A percentile compares a stretch with the other conserved stretches of the same genome.
phyloP scores from a whole-genome alignment of 2,888 invertebrate genomes.

The Asteroscopus sphinx region DNA sequence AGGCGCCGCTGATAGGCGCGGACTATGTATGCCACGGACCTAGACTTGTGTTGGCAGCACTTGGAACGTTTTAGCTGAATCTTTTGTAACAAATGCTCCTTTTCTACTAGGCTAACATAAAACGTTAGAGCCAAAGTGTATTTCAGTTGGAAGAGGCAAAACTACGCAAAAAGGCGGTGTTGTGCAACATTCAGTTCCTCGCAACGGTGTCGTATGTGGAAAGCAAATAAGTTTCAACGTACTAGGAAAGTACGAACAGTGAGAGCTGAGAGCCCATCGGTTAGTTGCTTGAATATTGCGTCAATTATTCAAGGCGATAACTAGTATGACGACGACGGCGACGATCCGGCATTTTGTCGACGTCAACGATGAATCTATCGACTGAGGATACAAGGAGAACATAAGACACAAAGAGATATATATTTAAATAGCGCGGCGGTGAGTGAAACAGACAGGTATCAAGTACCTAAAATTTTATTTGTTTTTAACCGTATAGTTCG shows the following conservation, averaged over 20 bases:
- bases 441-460: neutral
- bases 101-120: constrained; percentile 55
- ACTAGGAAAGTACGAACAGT: constrained; percentile 36
- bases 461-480: too few relatives aligned
- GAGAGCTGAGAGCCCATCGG: too few relatives aligned
- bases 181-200: constrained; percentile 38
- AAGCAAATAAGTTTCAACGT: constrained; percentile 55
- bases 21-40: too few relatives aligned
- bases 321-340: constrained; percentile 4
- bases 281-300: constrained; percentile 15
- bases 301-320: constrained; percentile 4
- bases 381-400: constrained; percentile 51
- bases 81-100: constrained; percentile 55
- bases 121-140: constrained; percentile 6
- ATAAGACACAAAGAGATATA: constrained; percentile 20
- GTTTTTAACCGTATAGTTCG: too few relatives aligned
- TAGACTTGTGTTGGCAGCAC: constrained; percentile 21
- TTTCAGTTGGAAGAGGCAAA: constrained; percentile 9
- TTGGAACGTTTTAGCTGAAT: constrained; percentile 37
- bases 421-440: neutral
- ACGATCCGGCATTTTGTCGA: constrained; percentile 51
- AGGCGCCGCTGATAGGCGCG: too few relatives aligned
- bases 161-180: neutral
- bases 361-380: constrained; percentile 44
- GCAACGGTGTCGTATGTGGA: constrained; percentile 42